Conservation (phyloP, 2,888 invertebrate species). For the Tyria jacobaeae region DNA sequence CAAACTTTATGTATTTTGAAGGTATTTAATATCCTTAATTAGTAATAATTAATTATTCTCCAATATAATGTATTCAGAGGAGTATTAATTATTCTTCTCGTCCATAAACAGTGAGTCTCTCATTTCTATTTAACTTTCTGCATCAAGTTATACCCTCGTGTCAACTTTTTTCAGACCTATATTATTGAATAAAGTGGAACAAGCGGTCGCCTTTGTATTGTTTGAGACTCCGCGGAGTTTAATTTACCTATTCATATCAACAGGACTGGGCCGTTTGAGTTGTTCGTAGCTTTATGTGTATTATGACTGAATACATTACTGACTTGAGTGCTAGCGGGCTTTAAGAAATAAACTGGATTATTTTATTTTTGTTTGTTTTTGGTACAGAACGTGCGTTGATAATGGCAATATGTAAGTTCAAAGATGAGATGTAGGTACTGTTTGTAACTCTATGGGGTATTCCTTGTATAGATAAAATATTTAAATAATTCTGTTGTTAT, state of each 20-base stretch:
- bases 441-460: background rate
- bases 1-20: too few species aligned
- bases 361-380: background rate
- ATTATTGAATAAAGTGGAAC: slow-evolving; percentile 40
- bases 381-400: background rate
- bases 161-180: slow-evolving; percentile 29
- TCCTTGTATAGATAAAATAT: background rate
- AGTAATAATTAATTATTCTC: background rate
- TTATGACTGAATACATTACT: slow-evolving; percentile 39
- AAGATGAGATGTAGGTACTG: background rate
- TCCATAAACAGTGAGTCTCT: background rate
- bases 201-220: slow-evolving; percentile 31
- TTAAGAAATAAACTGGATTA: background rate
- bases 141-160: slow-evolving; percentile 1
- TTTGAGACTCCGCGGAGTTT: slow-evolving; percentile 41
- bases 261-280: slow-evolving; percentile 43
- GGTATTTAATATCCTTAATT: too few species aligned
- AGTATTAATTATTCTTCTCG: background rate
- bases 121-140: slow-evolving; percentile 4
- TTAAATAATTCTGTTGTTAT: too few species aligned
- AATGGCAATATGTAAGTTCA: background rate
- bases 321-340: slow-evolving; percentile 13
- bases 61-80: background rate
- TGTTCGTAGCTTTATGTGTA: slow-evolving; percentile 44
- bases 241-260: slow-evolving; percentile 53